Evolutionary conservation across 2,888 invertebrate species (phyloP).

Genomic region (Steinernema hermaphroditum): DNA sequence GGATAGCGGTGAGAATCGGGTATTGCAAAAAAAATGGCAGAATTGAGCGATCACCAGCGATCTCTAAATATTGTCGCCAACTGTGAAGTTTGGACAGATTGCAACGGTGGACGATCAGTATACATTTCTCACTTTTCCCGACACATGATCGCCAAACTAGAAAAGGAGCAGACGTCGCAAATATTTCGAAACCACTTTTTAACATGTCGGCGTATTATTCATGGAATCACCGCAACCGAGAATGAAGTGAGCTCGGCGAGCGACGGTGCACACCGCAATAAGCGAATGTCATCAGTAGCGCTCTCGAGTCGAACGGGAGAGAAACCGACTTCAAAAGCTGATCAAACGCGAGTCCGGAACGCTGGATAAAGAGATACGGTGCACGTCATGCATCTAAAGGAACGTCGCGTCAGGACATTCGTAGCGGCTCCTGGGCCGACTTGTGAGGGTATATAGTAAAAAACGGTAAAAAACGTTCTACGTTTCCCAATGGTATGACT

Average conservation of each 20-base stretch:
- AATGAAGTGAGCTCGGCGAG: constrained; percentile 11
- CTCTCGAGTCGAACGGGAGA: not conserved
- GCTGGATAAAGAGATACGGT: constrained; percentile 9
- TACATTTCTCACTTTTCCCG: not conserved
- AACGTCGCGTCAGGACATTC: not conserved
- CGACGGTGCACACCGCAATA: constrained; percentile 18
- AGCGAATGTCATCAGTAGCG: constrained; percentile 22
- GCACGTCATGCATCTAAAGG: not conserved
- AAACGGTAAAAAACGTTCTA: not conserved
- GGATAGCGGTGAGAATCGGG: not conserved
- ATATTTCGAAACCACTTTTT: constrained; percentile 21
- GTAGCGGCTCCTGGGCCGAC: not conserved
- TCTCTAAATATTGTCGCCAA: not conserved
- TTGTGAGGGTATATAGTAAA: not conserved
- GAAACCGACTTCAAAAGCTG: constrained; percentile 27
- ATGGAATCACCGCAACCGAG: constrained; percentile 14
- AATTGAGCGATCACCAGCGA: not conserved
- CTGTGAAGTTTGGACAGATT: not conserved
- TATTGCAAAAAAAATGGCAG: not conserved
- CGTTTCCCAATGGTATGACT: too few relatives aligned
- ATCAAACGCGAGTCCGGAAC: constrained; percentile 9
- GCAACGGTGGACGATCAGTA: not conserved
- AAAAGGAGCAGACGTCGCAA: not conserved
- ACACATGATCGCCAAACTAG: not conserved
- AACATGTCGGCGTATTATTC: constrained; percentile 1